Evolutionary conservation across 2,797 vertebrate species (phyloP).

Genomic region (Heterohyrax brucei): DNA sequence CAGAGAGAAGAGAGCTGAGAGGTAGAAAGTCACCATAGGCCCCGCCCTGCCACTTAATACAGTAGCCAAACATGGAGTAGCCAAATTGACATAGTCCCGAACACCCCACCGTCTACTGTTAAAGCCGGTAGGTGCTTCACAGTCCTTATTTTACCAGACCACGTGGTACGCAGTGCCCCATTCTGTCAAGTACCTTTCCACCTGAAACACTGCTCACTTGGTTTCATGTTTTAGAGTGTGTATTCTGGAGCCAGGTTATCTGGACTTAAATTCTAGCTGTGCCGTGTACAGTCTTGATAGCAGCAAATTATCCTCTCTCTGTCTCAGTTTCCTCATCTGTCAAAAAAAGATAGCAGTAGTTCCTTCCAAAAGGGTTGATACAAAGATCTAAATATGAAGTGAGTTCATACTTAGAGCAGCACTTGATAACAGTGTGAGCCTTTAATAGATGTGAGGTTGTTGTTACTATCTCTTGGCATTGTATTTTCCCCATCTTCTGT

Average conservation of each 20-base stretch:
- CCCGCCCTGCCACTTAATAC: no score
- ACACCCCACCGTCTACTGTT: constrained; percentile 43
- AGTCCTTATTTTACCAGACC: neutral
- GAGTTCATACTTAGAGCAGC: neutral
- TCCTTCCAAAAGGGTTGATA: neutral
- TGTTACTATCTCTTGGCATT: neutral
- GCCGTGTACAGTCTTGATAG: neutral
- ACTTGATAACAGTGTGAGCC: neutral
- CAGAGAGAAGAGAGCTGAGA: no score
- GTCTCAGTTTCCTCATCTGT: constrained; percentile 32
- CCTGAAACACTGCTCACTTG: neutral
- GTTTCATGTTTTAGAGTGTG: neutral
- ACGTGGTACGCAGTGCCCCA: neutral
- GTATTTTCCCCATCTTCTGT: neutral
- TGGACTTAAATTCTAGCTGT: constrained; percentile 27
- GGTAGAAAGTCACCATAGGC: no score
- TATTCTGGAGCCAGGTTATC: neutral
- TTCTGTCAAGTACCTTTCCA: neutral
- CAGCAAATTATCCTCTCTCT: neutral
- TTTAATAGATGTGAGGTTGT: neutral
- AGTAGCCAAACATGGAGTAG: no score
- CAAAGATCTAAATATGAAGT: neutral
- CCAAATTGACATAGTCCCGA: no score
- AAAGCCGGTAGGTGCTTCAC: neutral
- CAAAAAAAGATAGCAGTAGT: neutral